phyloP scores from a whole-genome alignment of 2,888 invertebrate species.

The Orchesellides sinensis region DNA sequence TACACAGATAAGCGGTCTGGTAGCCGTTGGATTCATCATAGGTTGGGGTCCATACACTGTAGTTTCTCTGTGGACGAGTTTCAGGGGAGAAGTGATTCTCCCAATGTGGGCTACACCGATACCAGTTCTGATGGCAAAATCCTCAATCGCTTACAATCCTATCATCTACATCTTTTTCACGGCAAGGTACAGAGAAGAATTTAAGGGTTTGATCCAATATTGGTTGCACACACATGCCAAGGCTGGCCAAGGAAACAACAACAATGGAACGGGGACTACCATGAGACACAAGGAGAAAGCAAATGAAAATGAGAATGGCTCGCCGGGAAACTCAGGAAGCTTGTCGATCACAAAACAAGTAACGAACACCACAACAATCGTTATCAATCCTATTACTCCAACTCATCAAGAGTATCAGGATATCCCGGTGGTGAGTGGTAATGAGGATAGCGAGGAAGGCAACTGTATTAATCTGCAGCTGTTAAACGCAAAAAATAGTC shows the following conservation, averaged over 20 bases:
- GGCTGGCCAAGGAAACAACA: background rate
- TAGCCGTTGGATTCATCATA: conserved; percentile 70
- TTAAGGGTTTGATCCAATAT: background rate
- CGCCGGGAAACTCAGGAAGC: conserved; percentile 15
- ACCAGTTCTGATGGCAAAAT: conserved; percentile 73
- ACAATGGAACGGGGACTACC: background rate
- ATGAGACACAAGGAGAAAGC: no score
- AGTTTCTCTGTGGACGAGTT: conserved; percentile 63
- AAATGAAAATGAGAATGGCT: background rate
- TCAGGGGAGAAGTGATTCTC: conserved; percentile 59
- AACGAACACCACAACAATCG: background rate
- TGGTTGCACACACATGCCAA: background rate
- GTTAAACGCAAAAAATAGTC: no score
- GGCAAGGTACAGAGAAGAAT: conserved; percentile 70
- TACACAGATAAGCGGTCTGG: conserved; percentile 64
- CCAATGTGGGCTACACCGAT: conserved; percentile 69
- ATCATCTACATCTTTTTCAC: conserved; percentile 72
- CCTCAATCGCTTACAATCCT: conserved; percentile 74
- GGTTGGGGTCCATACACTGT: conserved; percentile 72
- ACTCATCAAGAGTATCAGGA: no score
- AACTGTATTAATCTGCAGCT: no score
- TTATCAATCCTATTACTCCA: no score
- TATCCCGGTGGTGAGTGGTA: no score
- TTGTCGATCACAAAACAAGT: conserved; percentile 22
- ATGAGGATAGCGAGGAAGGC: no score